phyloP scores from a whole-genome alignment of 2,888 invertebrate species.

The Teleogryllus oceanicus region DNA sequence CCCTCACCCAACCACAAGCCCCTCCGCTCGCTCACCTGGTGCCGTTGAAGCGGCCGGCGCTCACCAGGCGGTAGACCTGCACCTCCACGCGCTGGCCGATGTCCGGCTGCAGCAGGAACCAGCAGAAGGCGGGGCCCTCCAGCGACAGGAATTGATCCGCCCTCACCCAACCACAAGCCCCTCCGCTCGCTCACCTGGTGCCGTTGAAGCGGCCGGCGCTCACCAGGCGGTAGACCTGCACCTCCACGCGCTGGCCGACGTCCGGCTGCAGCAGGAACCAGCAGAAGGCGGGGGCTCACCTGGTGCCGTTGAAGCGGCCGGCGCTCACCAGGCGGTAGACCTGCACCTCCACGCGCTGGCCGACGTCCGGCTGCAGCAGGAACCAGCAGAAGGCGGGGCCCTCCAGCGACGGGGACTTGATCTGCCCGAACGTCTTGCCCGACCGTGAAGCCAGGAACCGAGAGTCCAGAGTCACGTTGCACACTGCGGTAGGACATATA shows the following conservation, averaged over 20 bases:
- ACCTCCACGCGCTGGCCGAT: conserved; percentile 71
- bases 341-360: conserved; percentile 71
- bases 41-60: conserved; percentile 69
- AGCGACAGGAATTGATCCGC: conserved; percentile 72
- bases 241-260: too few relatives aligned
- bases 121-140: conserved; percentile 65
- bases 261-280: too few relatives aligned
- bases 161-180: conserved; percentile 45
- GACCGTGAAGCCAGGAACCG: conserved; percentile 64
- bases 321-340: conserved; percentile 69
- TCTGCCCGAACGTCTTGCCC: conserved; percentile 70
- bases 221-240: too few relatives aligned
- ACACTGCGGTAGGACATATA: conserved; percentile 59
- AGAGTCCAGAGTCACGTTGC: conserved; percentile 73
- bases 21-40: conserved; percentile 51
- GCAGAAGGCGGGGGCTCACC: conserved; percentile 46
- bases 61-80: conserved; percentile 69
- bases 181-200: too few relatives aligned
- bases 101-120: conserved; percentile 67
- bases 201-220: too few relatives aligned
- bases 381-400: conserved; percentile 67
- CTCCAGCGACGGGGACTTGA: conserved; percentile 70
- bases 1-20: too few relatives aligned
- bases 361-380: conserved; percentile 66
- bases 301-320: conserved; percentile 67